Conservation (phyloP, 2,888 invertebrate genomes). For the Thysanoteuthis rhombus region DNA sequence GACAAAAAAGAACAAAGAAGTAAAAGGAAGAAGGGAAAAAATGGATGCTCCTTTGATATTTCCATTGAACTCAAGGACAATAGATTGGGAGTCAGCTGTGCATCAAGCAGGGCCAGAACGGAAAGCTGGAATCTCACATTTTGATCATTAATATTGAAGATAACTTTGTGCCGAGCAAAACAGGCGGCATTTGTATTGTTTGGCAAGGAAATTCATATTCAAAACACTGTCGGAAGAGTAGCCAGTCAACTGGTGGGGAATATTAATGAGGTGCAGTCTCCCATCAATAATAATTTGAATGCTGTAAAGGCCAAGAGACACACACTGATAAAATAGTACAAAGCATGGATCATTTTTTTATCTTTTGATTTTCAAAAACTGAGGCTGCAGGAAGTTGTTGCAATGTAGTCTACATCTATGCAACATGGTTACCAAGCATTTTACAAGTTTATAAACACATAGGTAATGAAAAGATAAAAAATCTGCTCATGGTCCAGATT, state of each 20-base stretch:
- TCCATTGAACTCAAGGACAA: neutral
- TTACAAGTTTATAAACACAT: no score
- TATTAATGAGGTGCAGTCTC: neutral
- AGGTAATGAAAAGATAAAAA: no score
- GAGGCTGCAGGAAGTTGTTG: neutral
- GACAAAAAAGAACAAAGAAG: neutral
- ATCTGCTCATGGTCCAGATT: no score
- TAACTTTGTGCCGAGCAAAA: neutral
- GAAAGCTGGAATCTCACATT: conserved; percentile 12
- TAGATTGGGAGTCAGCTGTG: conserved; percentile 12
- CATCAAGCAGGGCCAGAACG: neutral
- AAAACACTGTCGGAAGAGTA: conserved; percentile 12
- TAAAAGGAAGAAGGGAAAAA: neutral
- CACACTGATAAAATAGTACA: neutral
- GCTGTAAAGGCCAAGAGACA: neutral
- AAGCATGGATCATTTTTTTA: neutral
- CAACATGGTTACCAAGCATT: neutral
- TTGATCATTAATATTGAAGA: conserved; percentile 12
- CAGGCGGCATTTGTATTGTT: conserved; percentile 12
- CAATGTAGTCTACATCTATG: neutral
- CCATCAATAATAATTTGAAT: conserved; percentile 12
- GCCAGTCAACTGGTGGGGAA: neutral
- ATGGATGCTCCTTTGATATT: neutral
- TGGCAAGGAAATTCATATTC: neutral
- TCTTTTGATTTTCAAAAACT: neutral